These are phyloP conservation scores for Lepidurus couesii DNA, from an alignment of 1,140 invertebrate genomes.

Conservation along the genomic window DNA sequence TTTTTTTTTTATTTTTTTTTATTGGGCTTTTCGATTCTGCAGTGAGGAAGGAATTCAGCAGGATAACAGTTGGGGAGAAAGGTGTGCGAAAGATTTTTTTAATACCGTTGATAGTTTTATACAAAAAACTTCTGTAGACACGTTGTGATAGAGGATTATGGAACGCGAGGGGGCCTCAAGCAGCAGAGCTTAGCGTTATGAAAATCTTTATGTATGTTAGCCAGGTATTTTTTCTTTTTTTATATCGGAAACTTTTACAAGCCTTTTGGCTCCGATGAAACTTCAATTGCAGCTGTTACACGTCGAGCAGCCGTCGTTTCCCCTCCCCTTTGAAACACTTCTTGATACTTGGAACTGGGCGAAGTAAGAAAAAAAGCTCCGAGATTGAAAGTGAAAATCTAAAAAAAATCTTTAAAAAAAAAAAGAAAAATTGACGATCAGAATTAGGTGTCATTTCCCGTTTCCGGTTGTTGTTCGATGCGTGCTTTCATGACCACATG, in stretches of 20 bases:
- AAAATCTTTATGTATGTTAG: background rate
- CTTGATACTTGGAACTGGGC: background rate
- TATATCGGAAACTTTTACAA: background rate
- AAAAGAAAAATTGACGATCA: background rate
- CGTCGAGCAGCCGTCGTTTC: background rate
- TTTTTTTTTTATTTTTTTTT: background rate
- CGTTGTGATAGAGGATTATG: background rate
- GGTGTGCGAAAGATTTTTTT: background rate
- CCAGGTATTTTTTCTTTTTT: background rate
- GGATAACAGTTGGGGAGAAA: background rate
- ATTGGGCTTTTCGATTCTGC: background rate
- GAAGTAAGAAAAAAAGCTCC: background rate
- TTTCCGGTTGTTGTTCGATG: background rate
- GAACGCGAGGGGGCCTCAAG: background rate
- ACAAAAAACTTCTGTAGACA: background rate
- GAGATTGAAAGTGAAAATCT: background rate
- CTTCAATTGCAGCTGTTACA: conserved; percentile 22
- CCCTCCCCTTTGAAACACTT: background rate
- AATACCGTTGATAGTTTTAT: background rate
- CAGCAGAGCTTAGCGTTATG: background rate
- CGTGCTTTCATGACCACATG: conserved; percentile 6
- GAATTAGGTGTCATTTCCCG: conserved; percentile 11
- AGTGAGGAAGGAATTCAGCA: background rate
- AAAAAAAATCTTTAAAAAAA: background rate
- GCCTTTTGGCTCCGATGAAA: background rate